These are phyloP conservation scores for Hestina assimilis DNA, from an alignment of 1,140 invertebrate genomes.

Conservation along the genomic window DNA sequence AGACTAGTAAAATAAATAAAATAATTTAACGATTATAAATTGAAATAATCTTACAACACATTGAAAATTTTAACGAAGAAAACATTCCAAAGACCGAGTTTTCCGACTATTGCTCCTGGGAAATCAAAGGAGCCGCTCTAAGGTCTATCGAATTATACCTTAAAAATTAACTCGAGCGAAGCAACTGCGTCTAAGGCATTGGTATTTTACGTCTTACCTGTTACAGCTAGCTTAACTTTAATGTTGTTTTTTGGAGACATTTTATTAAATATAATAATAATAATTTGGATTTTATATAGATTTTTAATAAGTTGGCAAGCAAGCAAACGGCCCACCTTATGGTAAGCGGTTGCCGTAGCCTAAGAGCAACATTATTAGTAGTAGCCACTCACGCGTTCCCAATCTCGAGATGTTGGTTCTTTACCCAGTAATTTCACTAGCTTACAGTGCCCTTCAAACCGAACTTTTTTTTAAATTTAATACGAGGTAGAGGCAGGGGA, in stretches of 20 bases:
- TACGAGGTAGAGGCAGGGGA: no score
- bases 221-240: background rate
- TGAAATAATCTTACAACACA: background rate
- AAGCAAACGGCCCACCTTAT: no score
- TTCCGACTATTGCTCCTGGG: conserved; percentile 41
- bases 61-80: conserved; percentile 22
- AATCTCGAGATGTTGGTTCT: no score
- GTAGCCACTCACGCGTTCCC: no score
- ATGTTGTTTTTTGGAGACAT: background rate
- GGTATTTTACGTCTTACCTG: conserved; percentile 9
- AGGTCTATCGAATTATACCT: conserved; percentile 31
- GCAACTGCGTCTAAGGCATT: conserved; percentile 7
- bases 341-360: no score
- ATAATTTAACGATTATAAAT: background rate
- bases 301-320: no score
- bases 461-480: background rate
- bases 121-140: conserved; percentile 43
- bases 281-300: background rate
- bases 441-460: no score
- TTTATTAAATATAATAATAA: conserved; percentile 2
- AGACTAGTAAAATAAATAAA: no score
- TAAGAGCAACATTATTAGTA: background rate
- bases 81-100: conserved; percentile 37
- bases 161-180: conserved; percentile 46
- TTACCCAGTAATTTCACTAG: no score